Evolutionary conservation across 2,888 invertebrate genomes (phyloP), one percentile per base, ranked within the genome.

Genomic region (Campoplex capitator): DNA sequence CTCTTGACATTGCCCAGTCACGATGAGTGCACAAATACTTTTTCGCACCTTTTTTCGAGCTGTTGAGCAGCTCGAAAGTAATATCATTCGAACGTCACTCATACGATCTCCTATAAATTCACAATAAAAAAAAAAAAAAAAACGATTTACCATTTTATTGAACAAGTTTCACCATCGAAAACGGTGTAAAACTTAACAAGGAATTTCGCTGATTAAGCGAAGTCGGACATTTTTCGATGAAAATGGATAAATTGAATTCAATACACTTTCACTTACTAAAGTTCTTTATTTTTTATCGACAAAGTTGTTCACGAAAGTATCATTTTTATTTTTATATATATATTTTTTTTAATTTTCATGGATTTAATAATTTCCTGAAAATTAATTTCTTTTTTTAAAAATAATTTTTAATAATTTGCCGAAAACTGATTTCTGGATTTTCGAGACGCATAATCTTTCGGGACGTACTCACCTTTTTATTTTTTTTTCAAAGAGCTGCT

Each of bases 1-100:
- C 32, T 16, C 32, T 32, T 80, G 68, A 74, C 67, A 42, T 65
- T 86, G 89, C 87, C 87, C 88, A 84, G 89, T 89, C 91, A 89
- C 77, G 88, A 85, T 84, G 88, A 82, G 87, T 81, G 11, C 48
- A 38, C 42, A 68, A 75, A 45, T 87, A 58, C 85, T 62, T 86
- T 89, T 81, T 68, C 56, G 74, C 74, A 74, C 74, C 62, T 71
- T 75, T 18, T 48, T 48, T 56, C 58, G 28, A 58, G 62, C 62
- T 32, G 16, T 62, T 13, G 32, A 62, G 23, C 23, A 0, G n/a
- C n/a, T n/a, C 13, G 28, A 32, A 32, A 28, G 62, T 32, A 62
- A 58, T 58, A 58, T 58, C 58, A 28, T 28, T 32, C 2, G 32
- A 32, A 16, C 62, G 32, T 32, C 62, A 16, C 11, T 28, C 28